A percentile compares a stretch with the other conserved stretches of the same genome.
Conservation (phyloP, 2,797 vertebrate species). For the Strix occidentalis region DNA sequence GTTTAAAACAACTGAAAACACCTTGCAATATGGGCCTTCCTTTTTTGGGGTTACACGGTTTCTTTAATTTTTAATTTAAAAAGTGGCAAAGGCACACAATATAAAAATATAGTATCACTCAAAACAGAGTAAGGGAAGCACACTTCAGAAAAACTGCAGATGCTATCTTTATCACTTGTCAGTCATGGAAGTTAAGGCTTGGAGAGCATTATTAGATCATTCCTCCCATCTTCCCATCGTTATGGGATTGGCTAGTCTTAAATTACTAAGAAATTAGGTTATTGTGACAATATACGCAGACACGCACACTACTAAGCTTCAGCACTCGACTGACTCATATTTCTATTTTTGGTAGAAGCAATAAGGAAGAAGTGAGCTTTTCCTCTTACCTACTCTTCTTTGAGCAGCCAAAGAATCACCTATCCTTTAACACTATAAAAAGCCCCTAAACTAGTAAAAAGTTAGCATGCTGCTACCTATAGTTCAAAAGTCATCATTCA, state of each 20-base stretch:
- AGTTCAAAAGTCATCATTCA: background rate
- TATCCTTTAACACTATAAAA: background rate
- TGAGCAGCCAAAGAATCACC: background rate
- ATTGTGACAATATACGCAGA: slow-evolving; percentile 10
- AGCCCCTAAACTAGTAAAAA: background rate
- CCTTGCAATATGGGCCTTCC: background rate
- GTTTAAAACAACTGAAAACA: background rate
- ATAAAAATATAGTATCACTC: background rate
- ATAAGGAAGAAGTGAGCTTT: slow-evolving; percentile 9
- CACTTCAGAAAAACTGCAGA: background rate
- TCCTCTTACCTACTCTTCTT: background rate
- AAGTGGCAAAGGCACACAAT: background rate
- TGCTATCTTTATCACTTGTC: background rate
- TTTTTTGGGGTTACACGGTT: background rate
- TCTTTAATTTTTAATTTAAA: background rate
- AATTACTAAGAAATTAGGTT: slow-evolving; percentile 40
- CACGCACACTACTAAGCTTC: background rate
- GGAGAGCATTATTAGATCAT: background rate
- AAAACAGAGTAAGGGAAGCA: background rate
- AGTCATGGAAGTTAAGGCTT: background rate
- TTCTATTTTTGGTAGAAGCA: background rate
- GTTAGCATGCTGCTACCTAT: background rate
- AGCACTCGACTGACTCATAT: slow-evolving; percentile 8
- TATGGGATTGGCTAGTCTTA: background rate
- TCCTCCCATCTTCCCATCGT: background rate